Percentiles rank a stretch among this genome's conserved stretches.
Evolutionary conservation across 1,140 invertebrate genomes (phyloP).

Genomic region (Rhyacophila brunnea): DNA sequence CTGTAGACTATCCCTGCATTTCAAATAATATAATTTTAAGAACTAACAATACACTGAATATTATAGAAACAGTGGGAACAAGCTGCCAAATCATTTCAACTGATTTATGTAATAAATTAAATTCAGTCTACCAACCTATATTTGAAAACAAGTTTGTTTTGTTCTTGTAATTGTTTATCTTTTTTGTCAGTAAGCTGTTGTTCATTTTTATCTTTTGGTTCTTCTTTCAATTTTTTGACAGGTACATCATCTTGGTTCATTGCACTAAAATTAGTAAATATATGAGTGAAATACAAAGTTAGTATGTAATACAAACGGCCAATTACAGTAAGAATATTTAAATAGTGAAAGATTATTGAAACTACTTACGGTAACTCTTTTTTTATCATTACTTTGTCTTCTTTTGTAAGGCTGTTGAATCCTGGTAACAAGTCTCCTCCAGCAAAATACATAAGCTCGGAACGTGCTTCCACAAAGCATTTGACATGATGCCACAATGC

Average conservation of each 20-base stretch:
- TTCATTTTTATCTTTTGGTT: slow-evolving; percentile 57
- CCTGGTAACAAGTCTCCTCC: slow-evolving; percentile 72
- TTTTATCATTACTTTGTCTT: slow-evolving; percentile 72
- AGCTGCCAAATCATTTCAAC: too few species aligned
- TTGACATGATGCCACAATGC: slow-evolving; percentile 89
- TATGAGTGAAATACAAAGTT: too few species aligned
- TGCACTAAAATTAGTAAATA: too few species aligned
- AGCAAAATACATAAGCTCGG: slow-evolving; percentile 74
- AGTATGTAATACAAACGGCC: neutral
- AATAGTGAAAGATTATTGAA: too few species aligned
- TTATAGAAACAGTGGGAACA: too few species aligned
- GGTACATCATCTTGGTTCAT: slow-evolving; percentile 60
- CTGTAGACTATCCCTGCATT: slow-evolving; percentile 50
- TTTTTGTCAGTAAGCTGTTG: slow-evolving; percentile 49
- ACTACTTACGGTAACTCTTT: slow-evolving; percentile 64
- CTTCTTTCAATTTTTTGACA: slow-evolving; percentile 68
- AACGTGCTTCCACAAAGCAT: slow-evolving; percentile 82
- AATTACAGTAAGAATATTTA: neutral
- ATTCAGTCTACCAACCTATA: slow-evolving; percentile 57
- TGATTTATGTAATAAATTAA: too few species aligned
- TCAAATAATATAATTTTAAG: neutral
- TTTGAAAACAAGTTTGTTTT: slow-evolving; percentile 79
- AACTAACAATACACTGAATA: neutral
- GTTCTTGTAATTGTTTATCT: slow-evolving; percentile 64
- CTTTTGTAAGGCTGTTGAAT: slow-evolving; percentile 66